Evolutionary conservation across 2,888 invertebrate genomes (phyloP).

Genomic region (Craniophora ligustri): DNA sequence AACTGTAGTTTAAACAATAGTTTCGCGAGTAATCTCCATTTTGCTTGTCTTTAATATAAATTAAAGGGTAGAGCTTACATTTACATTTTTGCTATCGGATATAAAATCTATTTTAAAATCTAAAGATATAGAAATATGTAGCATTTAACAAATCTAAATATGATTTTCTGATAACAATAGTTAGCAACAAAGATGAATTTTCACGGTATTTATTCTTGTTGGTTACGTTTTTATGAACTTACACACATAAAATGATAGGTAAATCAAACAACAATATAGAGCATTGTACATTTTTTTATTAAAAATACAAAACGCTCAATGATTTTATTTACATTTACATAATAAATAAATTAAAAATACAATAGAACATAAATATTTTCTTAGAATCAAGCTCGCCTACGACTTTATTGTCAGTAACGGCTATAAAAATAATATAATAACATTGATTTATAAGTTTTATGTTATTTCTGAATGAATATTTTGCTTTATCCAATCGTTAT

Average conservation of each 20-base stretch:
- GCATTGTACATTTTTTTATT: conserved; percentile 26
- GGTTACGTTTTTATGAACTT: conserved; percentile 10
- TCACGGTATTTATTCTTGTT: conserved; percentile 9
- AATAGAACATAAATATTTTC: conserved; percentile 54
- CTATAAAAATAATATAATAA: conserved; percentile 54
- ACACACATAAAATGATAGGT: conserved; percentile 32
- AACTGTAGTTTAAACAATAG: conserved; percentile 35
- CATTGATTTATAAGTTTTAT: conserved; percentile 49
- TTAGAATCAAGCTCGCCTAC: conserved; percentile 51
- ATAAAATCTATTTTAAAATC: not conserved
- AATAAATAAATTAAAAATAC: conserved; percentile 56
- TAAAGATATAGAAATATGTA: not conserved
- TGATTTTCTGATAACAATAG: conserved; percentile 8
- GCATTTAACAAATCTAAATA: conserved; percentile 5
- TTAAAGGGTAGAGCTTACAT: no score
- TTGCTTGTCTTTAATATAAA: no score
- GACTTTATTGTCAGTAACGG: conserved; percentile 48
- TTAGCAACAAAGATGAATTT: conserved; percentile 15
- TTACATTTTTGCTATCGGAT: no score
- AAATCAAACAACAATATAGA: conserved; percentile 41
- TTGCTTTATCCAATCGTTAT: conserved; percentile 28
- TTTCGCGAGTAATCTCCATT: conserved; percentile 13
- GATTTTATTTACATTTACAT: conserved; percentile 52
- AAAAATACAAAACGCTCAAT: conserved; percentile 35
- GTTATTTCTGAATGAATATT: conserved; percentile 43